A percentile compares a stretch with the other conserved stretches of the same genome.
Conservation (phyloP, 2,797 vertebrate species). For the Hafferia zeledoni region DNA sequence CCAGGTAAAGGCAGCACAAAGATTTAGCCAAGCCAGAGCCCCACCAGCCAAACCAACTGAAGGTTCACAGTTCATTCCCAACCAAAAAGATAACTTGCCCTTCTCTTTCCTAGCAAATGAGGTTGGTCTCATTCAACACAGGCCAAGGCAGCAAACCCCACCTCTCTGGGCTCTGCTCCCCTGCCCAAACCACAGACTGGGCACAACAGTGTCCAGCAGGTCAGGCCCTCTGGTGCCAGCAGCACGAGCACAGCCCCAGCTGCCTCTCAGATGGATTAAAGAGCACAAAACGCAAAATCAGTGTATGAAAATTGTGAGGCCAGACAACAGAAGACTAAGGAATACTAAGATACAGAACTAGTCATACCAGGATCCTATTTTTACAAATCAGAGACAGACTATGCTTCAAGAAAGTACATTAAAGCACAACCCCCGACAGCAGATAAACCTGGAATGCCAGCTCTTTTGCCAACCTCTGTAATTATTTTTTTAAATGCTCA, state of each 20-base stretch:
- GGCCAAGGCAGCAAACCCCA: constrained; percentile 21
- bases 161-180: not conserved
- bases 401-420: constrained; percentile 8
- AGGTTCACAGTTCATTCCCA: not conserved
- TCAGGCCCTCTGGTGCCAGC: constrained; percentile 14
- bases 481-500: not conserved
- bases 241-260: constrained; percentile 42
- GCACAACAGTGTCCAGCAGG: constrained; percentile 12
- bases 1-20: constrained; percentile 8
- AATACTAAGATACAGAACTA: constrained; percentile 51
- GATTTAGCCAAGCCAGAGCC: not conserved
- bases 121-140: constrained; percentile 1
- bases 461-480: not conserved
- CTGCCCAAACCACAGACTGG: not conserved
- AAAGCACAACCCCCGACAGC: not conserved
- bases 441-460: constrained; percentile 24
- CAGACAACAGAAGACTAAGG: constrained; percentile 61
- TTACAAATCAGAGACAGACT: not conserved
- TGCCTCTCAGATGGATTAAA: constrained; percentile 18
- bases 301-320: constrained; percentile 7
- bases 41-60: not conserved
- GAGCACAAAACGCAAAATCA: not conserved
- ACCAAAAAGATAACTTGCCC: not conserved
- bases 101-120: constrained; percentile 2
- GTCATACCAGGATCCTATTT: constrained; percentile 19